Evolutionary conservation across 2,888 invertebrate species (phyloP), one percentile per base, ranked within the genome.

Genomic region (Acanthacorydalis orientalis): DNA sequence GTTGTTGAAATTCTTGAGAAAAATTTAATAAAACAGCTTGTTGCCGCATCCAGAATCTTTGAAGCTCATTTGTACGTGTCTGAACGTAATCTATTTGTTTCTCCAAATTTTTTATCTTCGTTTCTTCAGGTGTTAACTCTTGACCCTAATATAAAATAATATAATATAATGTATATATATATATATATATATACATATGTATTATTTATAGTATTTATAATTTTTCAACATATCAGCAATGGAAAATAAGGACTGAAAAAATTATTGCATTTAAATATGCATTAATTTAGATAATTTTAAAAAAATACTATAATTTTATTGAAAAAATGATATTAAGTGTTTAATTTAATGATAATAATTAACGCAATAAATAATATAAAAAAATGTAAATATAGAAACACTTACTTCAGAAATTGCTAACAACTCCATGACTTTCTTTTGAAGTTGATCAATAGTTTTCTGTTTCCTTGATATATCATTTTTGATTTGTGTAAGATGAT

Each of bases 1-100:
- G 77, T 51, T 71, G 68, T 54, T 79, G 78, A 50, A 83, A 71
- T 53, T 83, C 79, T 50, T 80, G 70, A 0, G 82, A 75, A 12
- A 87, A 62, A 51, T 72, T 70, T 1, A 86, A 76, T 48, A 83
- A 75, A 58, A 80, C 77, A 0, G 78, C 78, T 62, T 88, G 85
- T 53, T 82, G 74, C 44, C 83, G 73, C 52, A 88, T 64, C 88
- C 88, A 88, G 60, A 78, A 77, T 54, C 77, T 74, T 61, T 87
- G 83, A 55, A 78, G 62, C 44, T 70, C 64, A 54, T 79, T 75
- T 12, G 80, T 79, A 55, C 75, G 73, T 50, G 72, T 72, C 41
- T 78, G 75, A 2, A 74, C 63, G 16, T 73, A 65, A 40, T 71
- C 71, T 48, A 86, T 80, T 49, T 72, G 71, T 55, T 73, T 75